These are phyloP conservation scores for Drosophila lowei DNA, from an alignment of 1,140 invertebrate genomes.

Conservation along the genomic window DNA sequence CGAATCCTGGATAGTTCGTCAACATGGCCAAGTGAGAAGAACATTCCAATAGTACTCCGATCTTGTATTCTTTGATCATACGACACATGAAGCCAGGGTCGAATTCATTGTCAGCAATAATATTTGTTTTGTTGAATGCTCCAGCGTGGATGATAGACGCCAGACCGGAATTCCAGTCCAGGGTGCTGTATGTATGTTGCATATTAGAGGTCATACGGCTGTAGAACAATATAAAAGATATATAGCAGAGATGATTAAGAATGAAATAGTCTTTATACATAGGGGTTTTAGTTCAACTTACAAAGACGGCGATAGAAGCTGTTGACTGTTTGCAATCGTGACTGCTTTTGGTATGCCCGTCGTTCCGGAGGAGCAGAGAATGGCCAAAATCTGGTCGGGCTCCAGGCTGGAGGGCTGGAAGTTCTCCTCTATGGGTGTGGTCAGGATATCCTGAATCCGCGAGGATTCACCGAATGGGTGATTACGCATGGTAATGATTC, in stretches of 20 bases:
- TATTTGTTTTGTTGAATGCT: conserved; percentile 49
- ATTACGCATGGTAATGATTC: conserved; percentile 61
- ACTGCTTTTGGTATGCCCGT: conserved; percentile 92
- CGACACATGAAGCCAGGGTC: conserved; percentile 41
- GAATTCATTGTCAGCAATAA: conserved; percentile 55
- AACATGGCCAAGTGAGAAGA: conserved; percentile 57
- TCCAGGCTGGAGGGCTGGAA: conserved; percentile 45
- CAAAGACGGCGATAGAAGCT: conserved; percentile 13
- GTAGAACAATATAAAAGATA: background rate
- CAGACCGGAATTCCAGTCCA: conserved; percentile 68
- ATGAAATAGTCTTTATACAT: no score
- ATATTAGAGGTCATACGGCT: conserved; percentile 47
- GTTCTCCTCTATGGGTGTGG: conserved; percentile 37
- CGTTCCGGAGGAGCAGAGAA: conserved; percentile 87
- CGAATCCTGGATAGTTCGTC: conserved; percentile 42
- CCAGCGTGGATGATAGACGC: conserved; percentile 40
- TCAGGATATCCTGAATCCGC: conserved; percentile 16
- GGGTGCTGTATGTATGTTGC: conserved; percentile 53
- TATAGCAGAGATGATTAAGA: no score
- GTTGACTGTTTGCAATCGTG: conserved; percentile 84
- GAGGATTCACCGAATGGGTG: conserved; percentile 23
- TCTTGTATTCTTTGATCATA: conserved; percentile 48
- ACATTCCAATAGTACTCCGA: conserved; percentile 51
- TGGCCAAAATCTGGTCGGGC: conserved; percentile 57
- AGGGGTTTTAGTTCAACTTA: background rate